Base-by-base conservation (phyloP, 2,113 vertebrate genomes). In the Percopsis transmontana region DNA sequence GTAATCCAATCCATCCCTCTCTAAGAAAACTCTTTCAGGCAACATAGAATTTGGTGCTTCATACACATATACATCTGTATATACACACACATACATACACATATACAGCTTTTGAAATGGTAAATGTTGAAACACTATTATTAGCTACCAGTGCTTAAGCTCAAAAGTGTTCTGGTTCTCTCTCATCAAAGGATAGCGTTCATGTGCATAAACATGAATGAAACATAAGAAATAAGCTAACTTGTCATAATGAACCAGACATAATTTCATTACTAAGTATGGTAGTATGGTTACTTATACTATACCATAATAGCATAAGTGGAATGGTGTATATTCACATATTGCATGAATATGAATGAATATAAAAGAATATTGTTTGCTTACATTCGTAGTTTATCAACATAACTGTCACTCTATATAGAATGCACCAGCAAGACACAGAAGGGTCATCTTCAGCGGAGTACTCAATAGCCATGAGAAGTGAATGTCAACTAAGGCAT, bases 21-120 rank as follows among this genome's bases (percentile, higher is more conserved):
- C 84, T 80, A 85, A 92, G 90, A 89, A 76, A 47, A 83, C 51
- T 68, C 11, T 58, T 53, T 67, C 0, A 71, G 64, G 41, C 53
- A 72, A 58, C 57, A 42, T 27, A 57, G 45, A 60, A 15, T 47
- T 20, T 67, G 42, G 39, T 79, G 74, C 68, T 80, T 58, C 50
- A 18, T 56, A 50, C 15, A 11, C 48, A 58, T 38, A 40, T 18
- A 47, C 12, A 67, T n/a, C 54, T 45, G 48, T n/a, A 62, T 58
- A 18, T 27, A 11, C 20, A 66, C 9, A 21, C 24, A 27, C 5
- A 65, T 21, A 58, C 21, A 27, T 13, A 24, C 19, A 66, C 50
- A 57, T 45, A 42, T n/a, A 67, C 50, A 64, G 2, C 48, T 52
- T 54, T 56, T 47, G 5, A 60, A 62, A 62, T 45, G 13, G 10